Evolutionary conservation across 2,888 invertebrate genomes (phyloP), one percentile per base, ranked within the genome.

Genomic region (Nysson spinosus): DNA sequence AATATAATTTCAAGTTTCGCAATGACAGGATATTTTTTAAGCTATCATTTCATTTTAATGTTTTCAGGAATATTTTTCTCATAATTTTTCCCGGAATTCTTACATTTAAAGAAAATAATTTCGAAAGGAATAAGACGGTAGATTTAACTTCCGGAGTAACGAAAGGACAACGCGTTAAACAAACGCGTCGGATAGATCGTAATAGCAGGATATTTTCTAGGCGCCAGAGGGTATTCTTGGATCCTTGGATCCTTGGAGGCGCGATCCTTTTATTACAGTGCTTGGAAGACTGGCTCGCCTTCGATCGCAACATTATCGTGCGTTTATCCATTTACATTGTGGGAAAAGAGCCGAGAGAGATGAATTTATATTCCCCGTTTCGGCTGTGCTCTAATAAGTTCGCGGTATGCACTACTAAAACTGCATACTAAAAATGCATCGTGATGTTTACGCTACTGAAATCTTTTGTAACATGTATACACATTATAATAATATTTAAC

Each of bases 331-430:
- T 51, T 46, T 39, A 50, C 43, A 20, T 34, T 55, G 69, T 51
- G 61, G 51, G 46, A 57, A 57, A 64, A 60, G 47, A 37, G 54
- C 46, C 35, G 39, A 7, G 26, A 17, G 42, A 34, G 58, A 65
- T 61, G 64, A 61, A 42, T 65, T 61, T 57, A 54, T 57, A 39
- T 56, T 49, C 56, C 42, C 54, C 49, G 63, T 44, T 55, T 63
- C 54, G 39, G 52, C 51, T 69, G 65, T 58, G 70, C 69, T 71
- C 70, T 69, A 71, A 39, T 71, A 71, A 69, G 56, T 66, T 12
- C 57, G 19, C 42, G 70, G 69, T 58, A 70, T 69, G 52, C 30
- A 11, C 20, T 6, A 5, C 4, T 9, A 12, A 9, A n/a, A 12
- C 32, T 9, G 14, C 4, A 32, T 12, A 9, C 32, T n/a, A n/a